Evolutionary conservation across 2,888 invertebrate species (phyloP).

Genomic region (Clostera curtula): DNA sequence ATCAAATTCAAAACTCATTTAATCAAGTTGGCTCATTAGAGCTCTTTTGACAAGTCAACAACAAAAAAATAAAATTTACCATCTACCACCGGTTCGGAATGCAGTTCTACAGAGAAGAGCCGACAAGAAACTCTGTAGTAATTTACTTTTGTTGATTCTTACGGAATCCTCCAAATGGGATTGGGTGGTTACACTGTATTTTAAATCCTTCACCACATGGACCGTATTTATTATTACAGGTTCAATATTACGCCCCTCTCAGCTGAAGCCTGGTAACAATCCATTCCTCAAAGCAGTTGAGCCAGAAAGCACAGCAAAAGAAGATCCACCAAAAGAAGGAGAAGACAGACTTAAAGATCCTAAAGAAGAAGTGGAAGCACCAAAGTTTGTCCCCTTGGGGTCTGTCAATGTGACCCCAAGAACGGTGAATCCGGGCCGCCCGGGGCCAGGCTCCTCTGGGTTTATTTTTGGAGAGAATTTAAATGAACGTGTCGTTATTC

Average conservation of each 20-base stretch:
- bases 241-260: conserved; percentile 60
- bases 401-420: conserved; percentile 45
- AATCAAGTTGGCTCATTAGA: too few species aligned
- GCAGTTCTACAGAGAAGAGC: too few species aligned
- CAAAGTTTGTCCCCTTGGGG: conserved; percentile 67
- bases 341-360: conserved; percentile 44
- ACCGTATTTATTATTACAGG: conserved; percentile 32
- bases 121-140: too few species aligned
- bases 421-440: conserved; percentile 51
- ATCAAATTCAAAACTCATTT: too few species aligned
- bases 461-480: conserved; percentile 96
- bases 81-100: too few species aligned
- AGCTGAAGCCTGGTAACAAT: conserved; percentile 53
- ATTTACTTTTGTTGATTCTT: neutral
- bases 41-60: too few species aligned
- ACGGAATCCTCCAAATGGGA: neutral
- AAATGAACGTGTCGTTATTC: conserved; percentile 85
- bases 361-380: conserved; percentile 45
- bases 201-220: too few species aligned
- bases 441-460: conserved; percentile 63
- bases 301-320: conserved; percentile 22
- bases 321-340: conserved; percentile 34
- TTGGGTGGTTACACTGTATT: too few species aligned
- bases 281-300: conserved; percentile 51
- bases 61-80: too few species aligned